These are phyloP conservation scores for Megalopta genalis DNA, from an alignment of 1,140 invertebrate species.

Conservation along the genomic window DNA sequence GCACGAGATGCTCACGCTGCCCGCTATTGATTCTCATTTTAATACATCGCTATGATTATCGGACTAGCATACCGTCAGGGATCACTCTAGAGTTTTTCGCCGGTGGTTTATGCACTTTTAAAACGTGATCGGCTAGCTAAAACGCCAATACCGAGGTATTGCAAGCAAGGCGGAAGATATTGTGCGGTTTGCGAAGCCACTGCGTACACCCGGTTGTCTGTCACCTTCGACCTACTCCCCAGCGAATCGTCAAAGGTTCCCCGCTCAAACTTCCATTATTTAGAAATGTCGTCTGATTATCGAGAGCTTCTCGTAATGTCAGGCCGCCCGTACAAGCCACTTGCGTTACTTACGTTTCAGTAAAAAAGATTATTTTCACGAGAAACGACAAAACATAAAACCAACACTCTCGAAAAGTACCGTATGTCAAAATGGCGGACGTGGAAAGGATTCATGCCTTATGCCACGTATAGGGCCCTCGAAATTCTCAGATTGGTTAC, in stretches of 20 bases:
- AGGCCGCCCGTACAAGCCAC: conserved; percentile 52
- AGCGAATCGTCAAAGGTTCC: conserved; percentile 58
- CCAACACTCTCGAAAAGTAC: conserved; percentile 85
- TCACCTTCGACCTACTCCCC: conserved; percentile 77
- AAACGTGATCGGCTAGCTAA: conserved; percentile 58
- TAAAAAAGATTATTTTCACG: conserved; percentile 83
- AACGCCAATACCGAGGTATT: conserved; percentile 54
- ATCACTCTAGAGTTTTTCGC: conserved; percentile 51
- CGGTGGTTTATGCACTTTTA: conserved; percentile 52
- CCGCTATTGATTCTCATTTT: conserved; percentile 69
- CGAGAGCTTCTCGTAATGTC: conserved; percentile 41
- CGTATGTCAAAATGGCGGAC: conserved; percentile 90
- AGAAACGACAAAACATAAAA: conserved; percentile 86
- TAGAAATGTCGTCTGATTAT: conserved; percentile 48
- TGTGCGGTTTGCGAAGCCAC: conserved; percentile 63
- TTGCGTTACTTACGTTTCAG: conserved; percentile 83
- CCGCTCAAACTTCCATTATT: conserved; percentile 60
- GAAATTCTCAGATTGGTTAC: conserved; percentile 48
- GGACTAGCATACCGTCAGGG: conserved; percentile 57
- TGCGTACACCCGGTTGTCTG: conserved; percentile 73
- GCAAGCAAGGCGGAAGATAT: conserved; percentile 53
- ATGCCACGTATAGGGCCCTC: conserved; percentile 86
- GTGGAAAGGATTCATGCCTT: conserved; percentile 86
- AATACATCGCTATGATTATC: conserved; percentile 66
- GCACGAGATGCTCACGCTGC: conserved; percentile 67